These are phyloP conservation scores for Gallinago nigripennis DNA, from an alignment of 2,797 vertebrate genomes.

Conservation along the genomic window DNA sequence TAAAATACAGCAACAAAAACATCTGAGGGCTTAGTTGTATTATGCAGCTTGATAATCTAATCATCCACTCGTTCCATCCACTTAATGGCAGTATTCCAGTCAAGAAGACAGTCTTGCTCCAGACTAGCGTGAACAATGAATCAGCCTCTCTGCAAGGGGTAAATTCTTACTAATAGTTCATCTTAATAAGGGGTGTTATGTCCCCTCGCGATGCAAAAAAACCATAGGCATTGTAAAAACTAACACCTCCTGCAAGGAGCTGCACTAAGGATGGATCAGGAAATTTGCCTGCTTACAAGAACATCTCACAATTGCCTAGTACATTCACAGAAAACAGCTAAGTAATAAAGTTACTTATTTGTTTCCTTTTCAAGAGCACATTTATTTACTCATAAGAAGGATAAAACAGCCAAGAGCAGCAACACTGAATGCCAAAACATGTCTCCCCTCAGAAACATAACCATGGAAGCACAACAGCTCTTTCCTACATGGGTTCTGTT, in stretches of 20 bases:
- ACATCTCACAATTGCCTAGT: not conserved
- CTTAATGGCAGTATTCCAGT: not conserved
- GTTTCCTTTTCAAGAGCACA: not conserved
- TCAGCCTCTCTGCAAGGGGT: not conserved
- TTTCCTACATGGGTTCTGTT: fast-evolving
- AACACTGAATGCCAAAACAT: not conserved
- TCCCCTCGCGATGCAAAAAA: not conserved
- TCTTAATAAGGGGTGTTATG: not conserved
- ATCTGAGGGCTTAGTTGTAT: not conserved
- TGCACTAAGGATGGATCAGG: not conserved
- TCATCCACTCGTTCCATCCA: not conserved
- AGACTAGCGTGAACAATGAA: not conserved
- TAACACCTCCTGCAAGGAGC: not conserved
- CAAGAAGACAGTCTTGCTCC: not conserved
- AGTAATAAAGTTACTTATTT: not conserved
- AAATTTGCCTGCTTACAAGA: not conserved
- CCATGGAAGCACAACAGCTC: not conserved
- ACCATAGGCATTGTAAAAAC: not conserved
- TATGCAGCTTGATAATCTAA: not conserved
- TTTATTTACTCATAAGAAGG: not conserved
- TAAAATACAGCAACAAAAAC: not conserved
- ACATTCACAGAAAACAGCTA: not conserved
- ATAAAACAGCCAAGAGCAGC: not conserved
- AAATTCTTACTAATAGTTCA: not conserved
- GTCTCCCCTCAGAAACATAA: not conserved